These are phyloP conservation scores for Hydriomena furcata DNA, from an alignment of 2,888 invertebrate species.

Conservation along the genomic window DNA sequence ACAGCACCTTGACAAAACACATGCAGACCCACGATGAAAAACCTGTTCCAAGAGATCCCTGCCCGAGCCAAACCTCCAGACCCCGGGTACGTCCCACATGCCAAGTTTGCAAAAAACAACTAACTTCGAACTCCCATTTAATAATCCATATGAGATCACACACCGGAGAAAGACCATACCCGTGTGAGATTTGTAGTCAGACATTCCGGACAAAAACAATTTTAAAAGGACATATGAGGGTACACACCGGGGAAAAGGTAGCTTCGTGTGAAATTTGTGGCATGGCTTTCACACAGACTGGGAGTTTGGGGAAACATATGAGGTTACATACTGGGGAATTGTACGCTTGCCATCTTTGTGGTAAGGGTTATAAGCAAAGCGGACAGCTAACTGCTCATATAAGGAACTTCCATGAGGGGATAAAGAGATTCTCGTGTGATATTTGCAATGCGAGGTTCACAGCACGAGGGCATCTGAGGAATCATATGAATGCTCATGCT, in stretches of 20 bases:
- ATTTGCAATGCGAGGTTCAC: constrained; percentile 3
- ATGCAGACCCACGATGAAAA: neutral
- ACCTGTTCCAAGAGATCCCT: neutral
- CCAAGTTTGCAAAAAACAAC: constrained; percentile 7
- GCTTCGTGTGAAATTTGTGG: constrained; percentile 10
- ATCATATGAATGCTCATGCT: constrained; percentile 12
- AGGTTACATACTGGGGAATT: constrained; percentile 5
- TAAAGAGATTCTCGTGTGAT: constrained; percentile 8
- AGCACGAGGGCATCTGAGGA: neutral
- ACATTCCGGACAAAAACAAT: constrained; percentile 2
- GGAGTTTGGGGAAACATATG: constrained; percentile 8
- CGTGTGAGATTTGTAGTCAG: neutral
- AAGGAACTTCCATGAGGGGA: constrained; percentile 10
- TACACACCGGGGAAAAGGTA: constrained; percentile 8
- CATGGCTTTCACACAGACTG: constrained; percentile 8
- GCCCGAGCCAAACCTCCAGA: neutral
- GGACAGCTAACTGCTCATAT: constrained; percentile 8
- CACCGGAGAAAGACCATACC: constrained; percentile 6
- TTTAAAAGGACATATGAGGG: constrained; percentile 6
- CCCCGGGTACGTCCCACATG: constrained; percentile 1
- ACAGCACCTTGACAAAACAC: neutral
- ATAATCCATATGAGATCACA: constrained; percentile 7
- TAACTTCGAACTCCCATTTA: constrained; percentile 5
- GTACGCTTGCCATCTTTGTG: constrained; percentile 11
- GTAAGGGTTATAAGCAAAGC: constrained; percentile 10